These are phyloP conservation scores for Murina feae DNA, from an alignment of 2,113 vertebrate species.

Conservation along the genomic window DNA sequence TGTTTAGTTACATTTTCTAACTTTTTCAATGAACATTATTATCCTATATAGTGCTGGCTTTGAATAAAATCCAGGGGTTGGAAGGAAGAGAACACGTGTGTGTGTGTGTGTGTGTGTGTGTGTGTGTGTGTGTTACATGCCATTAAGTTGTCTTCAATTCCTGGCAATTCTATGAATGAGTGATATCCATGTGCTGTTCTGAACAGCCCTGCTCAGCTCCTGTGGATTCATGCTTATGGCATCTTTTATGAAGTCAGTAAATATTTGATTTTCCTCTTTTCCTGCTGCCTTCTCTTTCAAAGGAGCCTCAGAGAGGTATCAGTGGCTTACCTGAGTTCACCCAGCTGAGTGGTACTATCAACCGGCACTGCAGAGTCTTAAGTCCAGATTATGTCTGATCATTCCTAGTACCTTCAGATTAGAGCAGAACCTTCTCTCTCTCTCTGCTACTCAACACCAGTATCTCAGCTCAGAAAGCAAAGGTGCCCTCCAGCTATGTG, in stretches of 20 bases:
- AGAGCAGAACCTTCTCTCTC: background rate
- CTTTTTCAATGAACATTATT: background rate
- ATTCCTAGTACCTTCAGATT: background rate
- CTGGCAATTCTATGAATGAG: background rate
- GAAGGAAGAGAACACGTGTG: background rate
- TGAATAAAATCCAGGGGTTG: background rate
- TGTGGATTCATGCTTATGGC: background rate
- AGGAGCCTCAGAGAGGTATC: background rate
- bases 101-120: background rate
- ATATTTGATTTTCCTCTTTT: background rate
- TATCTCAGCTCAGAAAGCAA: background rate
- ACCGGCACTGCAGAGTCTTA: background rate
- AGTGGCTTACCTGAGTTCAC: background rate
- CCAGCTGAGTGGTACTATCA: background rate
- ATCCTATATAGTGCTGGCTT: background rate
- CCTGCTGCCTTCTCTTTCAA: background rate
- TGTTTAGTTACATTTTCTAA: background rate
- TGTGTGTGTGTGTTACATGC: background rate
- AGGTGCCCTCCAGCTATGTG: background rate
- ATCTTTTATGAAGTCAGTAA: background rate
- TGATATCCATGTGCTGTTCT: background rate
- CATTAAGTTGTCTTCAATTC: background rate
- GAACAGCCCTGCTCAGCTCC: background rate
- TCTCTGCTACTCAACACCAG: background rate
- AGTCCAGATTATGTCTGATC: background rate